Base-by-base conservation (phyloP, 2,797 vertebrate species). In the Denticeps clupeoides region DNA sequence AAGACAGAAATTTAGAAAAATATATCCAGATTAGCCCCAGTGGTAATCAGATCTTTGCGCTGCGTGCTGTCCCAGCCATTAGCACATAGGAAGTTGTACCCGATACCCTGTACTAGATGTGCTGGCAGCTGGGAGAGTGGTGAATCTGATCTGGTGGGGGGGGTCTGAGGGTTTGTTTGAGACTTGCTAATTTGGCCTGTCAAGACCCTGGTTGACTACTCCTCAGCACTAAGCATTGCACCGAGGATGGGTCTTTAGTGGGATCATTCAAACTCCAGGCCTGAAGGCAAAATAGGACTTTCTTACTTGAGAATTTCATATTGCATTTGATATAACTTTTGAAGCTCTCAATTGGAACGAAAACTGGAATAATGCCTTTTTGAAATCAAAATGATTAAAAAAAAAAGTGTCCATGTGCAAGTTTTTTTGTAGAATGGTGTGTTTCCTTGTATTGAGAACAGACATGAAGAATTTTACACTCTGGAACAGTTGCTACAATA, bases 351-450 rank as follows among this genome's bases (percentile, higher is more conserved):
- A 12, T 31, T 31, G 31, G n/a, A 31, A 31, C 18, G 4, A 18
- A 19, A 46, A 48, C 43, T 60, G 51, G 42, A 59, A 57, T 13
- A 27, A 46, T 37, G 49, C 33, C 31, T 63, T 63, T 58, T 58
- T 41, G 49, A 58, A 57, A 60, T 63, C 32, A 16, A 57, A 58
- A 51, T 47, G n/a, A 51, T 47, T 37, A 37, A 53, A 53, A 45
- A 45, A 62, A 42, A 51, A 41, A 51, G 32, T 38, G 35, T 21
- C 18, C 18, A 21, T 21, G 35, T 16, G 41, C 54, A 53, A 32
- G 59, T n/a, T 49, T 45, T 66, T 60, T 66, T 49, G 24, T 47
- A 55, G 53, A 55, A 32, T 63, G 55, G 42, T 21, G 18, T 45
- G 55, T 55, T 60, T 49, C 9, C 33, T 26, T 52, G 40, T 11